Evolutionary conservation across 2,113 vertebrate species (phyloP).

Genomic region (Burhinus oedicnemus): DNA sequence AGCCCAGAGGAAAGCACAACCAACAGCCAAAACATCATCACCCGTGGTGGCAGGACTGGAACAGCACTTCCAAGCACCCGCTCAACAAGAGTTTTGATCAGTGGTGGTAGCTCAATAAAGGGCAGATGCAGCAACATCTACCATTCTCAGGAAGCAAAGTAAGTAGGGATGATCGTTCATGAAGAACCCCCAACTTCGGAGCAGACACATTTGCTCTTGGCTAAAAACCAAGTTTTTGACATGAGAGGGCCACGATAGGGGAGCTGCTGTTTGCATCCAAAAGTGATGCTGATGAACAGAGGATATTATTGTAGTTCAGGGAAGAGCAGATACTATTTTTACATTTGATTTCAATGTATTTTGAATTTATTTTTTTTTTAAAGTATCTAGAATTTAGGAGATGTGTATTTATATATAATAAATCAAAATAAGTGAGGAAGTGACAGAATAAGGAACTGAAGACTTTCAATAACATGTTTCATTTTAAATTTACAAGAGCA

Average conservation of each 20-base stretch:
- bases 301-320: not conserved
- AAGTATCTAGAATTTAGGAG: not conserved
- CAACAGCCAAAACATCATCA: not conserved
- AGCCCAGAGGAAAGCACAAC: not conserved
- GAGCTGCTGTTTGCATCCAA: not conserved
- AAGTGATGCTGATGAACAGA: not conserved
- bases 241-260: not conserved
- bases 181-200: not conserved
- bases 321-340: not conserved
- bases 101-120: not conserved
- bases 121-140: not conserved
- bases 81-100: not conserved
- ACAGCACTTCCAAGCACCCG: not conserved
- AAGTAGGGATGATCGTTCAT: not conserved
- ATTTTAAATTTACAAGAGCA: constrained; percentile 54
- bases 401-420: not conserved
- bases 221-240: not conserved
- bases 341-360: not conserved
- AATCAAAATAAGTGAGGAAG: constrained; percentile 36
- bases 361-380: not conserved
- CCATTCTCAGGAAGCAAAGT: not conserved
- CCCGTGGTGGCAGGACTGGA: not conserved
- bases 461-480: constrained; percentile 25
- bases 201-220: not conserved
- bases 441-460: constrained; percentile 23